Percentiles rank a stretch among this genome's conserved stretches.
These are phyloP conservation scores for Drosophila pseudotakahashii DNA, from an alignment of 2,888 invertebrate species.

Conservation along the genomic window DNA sequence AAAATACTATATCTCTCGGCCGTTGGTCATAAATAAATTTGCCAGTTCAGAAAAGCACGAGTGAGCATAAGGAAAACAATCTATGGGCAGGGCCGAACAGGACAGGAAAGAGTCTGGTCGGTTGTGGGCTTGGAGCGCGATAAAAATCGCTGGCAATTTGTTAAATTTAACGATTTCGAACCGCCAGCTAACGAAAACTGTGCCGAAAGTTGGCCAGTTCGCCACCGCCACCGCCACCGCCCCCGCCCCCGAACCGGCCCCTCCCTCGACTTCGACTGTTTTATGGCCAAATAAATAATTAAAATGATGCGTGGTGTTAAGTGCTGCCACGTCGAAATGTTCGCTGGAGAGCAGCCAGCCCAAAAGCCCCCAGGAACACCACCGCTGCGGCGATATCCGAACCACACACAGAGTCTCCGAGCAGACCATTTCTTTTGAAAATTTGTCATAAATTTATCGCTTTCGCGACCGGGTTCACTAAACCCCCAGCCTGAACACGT, in stretches of 20 bases:
- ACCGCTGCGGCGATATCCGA: conserved; percentile 24
- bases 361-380: neutral
- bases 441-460: conserved; percentile 79
- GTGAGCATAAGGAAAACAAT: conserved; percentile 47
- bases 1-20: conserved; percentile 62
- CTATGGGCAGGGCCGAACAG: conserved; percentile 66
- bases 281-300: conserved; percentile 80
- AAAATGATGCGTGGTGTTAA: conserved; percentile 79
- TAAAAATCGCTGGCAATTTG: conserved; percentile 80
- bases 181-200: conserved; percentile 60
- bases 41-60: conserved; percentile 47
- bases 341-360: conserved; percentile 22
- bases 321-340: conserved; percentile 64
- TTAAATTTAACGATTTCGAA: conserved; percentile 77
- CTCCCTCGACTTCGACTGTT: conserved; percentile 67
- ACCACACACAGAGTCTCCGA: conserved; percentile 74
- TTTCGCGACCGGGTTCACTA: conserved; percentile 71
- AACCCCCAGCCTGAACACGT: conserved; percentile 52
- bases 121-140: conserved; percentile 56
- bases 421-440: conserved; percentile 70
- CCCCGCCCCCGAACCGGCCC: conserved; percentile 44
- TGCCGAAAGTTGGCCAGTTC: conserved; percentile 66
- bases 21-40: conserved; percentile 71
- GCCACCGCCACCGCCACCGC: conserved; percentile 37
- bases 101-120: conserved; percentile 19